These are phyloP conservation scores for Crotalus helleri DNA, from an alignment of 2,113 vertebrate species.

Conservation along the genomic window DNA sequence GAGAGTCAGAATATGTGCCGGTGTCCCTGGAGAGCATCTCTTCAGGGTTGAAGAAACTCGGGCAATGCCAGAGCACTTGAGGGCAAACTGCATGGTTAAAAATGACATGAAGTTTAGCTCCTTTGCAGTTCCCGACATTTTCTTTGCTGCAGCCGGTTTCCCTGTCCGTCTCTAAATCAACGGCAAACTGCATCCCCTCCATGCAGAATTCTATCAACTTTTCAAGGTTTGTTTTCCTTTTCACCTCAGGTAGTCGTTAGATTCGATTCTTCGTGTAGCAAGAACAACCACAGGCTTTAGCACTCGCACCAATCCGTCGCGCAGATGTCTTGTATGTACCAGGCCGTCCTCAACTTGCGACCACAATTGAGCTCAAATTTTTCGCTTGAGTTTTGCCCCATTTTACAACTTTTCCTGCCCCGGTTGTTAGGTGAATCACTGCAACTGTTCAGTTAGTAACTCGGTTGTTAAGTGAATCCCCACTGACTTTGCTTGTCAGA, in stretches of 20 bases:
- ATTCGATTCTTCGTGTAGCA: not conserved
- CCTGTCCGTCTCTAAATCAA: not conserved
- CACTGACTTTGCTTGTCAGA: not conserved
- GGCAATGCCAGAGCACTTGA: not conserved
- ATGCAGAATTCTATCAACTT: not conserved
- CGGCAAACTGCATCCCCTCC: not conserved
- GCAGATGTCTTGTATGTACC: not conserved
- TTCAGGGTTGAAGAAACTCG: not conserved
- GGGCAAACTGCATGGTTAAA: not conserved
- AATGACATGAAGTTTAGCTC: not conserved
- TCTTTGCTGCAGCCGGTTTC: not conserved
- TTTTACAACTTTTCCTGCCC: not conserved
- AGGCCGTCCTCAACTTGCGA: not conserved
- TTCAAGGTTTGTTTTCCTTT: not conserved
- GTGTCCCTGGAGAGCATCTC: not conserved
- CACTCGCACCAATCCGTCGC: not conserved
- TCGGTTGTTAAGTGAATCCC: not conserved
- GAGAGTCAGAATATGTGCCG: not conserved
- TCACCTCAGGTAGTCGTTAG: not conserved
- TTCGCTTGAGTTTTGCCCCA: not conserved
- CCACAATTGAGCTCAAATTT: not conserved
- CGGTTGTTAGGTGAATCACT: not conserved
- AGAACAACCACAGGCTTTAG: not conserved
- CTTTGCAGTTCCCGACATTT: conserved; percentile 60
- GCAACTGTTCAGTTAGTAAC: not conserved